Conservation (phyloP, 2,113 vertebrate genomes). For the Phodopus roborovskii region DNA sequence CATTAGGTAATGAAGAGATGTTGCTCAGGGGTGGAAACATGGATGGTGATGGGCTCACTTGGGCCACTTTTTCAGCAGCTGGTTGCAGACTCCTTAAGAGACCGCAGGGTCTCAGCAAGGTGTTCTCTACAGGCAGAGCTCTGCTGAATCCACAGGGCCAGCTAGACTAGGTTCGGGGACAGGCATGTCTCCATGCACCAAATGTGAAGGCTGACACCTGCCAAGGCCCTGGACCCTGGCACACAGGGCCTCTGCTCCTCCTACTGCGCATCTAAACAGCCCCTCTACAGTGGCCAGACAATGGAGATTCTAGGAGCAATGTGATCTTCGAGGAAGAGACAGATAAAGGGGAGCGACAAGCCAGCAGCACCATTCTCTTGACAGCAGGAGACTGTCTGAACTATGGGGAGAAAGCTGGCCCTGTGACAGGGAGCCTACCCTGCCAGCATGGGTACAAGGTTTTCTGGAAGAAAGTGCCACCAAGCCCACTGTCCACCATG, state of each 20-base stretch:
- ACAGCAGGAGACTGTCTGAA: background rate
- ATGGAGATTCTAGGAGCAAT: background rate
- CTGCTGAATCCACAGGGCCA: background rate
- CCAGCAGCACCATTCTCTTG: background rate
- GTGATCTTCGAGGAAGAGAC: background rate
- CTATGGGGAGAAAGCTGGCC: background rate
- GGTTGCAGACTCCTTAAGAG: background rate
- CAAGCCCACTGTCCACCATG: background rate
- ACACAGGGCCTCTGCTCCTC: fast-evolving
- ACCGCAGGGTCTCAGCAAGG: background rate
- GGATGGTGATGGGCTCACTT: too few species aligned
- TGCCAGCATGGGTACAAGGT: fast-evolving
- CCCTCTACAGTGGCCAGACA: background rate
- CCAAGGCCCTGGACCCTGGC: background rate
- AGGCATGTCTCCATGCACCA: background rate
- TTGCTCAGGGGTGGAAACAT: background rate
- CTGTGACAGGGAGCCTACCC: background rate
- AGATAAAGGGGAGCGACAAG: background rate
- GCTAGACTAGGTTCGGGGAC: background rate
- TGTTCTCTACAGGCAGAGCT: background rate
- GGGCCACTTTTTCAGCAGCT: background rate
- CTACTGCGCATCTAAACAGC: background rate
- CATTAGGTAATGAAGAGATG: fast-evolving
- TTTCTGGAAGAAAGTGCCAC: background rate
- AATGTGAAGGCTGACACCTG: background rate